Evolutionary conservation across 1,140 invertebrate genomes (phyloP).

Genomic region (Drosophila novamexicana): DNA sequence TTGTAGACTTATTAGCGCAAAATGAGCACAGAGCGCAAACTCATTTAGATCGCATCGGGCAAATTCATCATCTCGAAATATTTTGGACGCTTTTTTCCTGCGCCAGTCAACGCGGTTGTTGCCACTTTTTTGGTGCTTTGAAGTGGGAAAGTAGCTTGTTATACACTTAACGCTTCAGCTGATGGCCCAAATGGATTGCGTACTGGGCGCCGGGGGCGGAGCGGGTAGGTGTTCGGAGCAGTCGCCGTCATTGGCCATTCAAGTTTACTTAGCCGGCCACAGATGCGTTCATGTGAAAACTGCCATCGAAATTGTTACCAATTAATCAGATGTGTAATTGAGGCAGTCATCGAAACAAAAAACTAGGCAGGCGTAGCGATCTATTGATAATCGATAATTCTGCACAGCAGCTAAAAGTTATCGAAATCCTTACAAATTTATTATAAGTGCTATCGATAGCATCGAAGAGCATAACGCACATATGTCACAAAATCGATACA

Average conservation of each 20-base stretch:
- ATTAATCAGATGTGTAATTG: constrained; percentile 2
- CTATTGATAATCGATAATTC: neutral
- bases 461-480: neutral
- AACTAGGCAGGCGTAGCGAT: neutral
- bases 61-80: constrained; percentile 37
- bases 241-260: constrained; percentile 29
- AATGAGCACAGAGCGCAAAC: constrained; percentile 54
- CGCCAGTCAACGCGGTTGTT: constrained; percentile 27
- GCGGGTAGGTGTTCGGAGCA: too few species aligned
- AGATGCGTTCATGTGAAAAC: constrained; percentile 24
- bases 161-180: constrained; percentile 61
- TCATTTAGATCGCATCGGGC: constrained; percentile 49
- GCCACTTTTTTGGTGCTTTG: constrained; percentile 51
- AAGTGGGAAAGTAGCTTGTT: constrained; percentile 82
- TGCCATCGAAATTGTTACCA: constrained; percentile 4
- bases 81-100: constrained; percentile 25
- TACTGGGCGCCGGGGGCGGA: neutral
- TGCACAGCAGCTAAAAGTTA: too few species aligned
- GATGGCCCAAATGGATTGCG: constrained; percentile 41
- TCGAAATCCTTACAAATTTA: neutral
- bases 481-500: too few species aligned
- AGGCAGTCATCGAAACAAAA: neutral
- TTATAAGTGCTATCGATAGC: neutral
- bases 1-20: constrained; percentile 67
- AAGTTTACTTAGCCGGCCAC: constrained; percentile 20